Base-by-base conservation (phyloP, 2,888 invertebrate species). In the Cheiracanthium punctorium region DNA sequence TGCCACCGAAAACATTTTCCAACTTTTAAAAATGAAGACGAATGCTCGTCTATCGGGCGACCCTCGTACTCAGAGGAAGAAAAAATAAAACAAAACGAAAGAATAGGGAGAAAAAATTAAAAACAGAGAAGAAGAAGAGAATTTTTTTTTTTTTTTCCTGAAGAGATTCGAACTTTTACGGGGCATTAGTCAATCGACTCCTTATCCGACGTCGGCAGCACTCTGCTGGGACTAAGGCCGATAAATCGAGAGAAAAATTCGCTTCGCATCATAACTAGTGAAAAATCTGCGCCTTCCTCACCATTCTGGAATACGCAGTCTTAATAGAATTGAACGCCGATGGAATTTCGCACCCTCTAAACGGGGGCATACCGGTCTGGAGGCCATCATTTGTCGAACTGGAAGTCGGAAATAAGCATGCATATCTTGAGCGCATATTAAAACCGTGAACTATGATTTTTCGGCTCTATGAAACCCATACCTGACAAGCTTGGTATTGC, bases 11-110 rank as follows among this genome's bases (percentile, higher is more conserved):
- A 85, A 85, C 84, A 85, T 85, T 79, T 81, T 80, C 79, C 79
- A 79, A 85, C 73, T 80, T 80, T n/a, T 79, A 85, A 85, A 85
- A 85, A 79, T 85, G 84, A 85, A 85, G 84, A 85, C 84, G 79
- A 85, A 85, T 85, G 84, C 79, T 84, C 77, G 43, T 43, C 71
- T 71, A 43, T 71, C 69, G 30, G 75, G 32, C 74, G 82, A 75
- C 70, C 81, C 69, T 14, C 48, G 80, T 65, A 64, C 64, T 71
- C 28, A 12, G 65, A 72, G 71, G 70, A n/a, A n/a, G n/a, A n/a
- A 58, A 41, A 73, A 65, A 41, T 30, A 24, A 41, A 28, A 43
- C 29, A 73, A 73, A 33, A 69, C 24, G 24, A 69, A 33, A 37
- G 33, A 58, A 73, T 41, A 33, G 14, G 52, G 58, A 32, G 43